Percentiles rank a stretch among this genome's conserved stretches.
phyloP scores from a whole-genome alignment of 2,113 vertebrate species.

The Labeo catla region DNA sequence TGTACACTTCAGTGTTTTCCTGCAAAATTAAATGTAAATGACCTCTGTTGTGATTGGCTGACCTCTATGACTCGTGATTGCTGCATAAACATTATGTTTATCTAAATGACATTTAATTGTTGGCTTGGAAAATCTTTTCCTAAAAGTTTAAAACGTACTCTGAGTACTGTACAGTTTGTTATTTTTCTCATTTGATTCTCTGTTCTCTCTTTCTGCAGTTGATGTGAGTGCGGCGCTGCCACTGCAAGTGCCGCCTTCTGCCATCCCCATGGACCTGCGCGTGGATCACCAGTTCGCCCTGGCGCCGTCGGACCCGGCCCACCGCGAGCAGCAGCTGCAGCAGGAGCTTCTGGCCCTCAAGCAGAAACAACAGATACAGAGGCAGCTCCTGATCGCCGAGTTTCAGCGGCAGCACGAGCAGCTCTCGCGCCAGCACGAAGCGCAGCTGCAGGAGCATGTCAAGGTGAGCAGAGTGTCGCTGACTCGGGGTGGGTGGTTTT shows the following conservation, averaged over 20 bases:
- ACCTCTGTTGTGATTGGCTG: background rate
- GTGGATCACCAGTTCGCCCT: constrained; percentile 90
- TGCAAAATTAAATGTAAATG: background rate
- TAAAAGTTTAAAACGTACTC: background rate
- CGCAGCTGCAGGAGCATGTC: constrained; percentile 93
- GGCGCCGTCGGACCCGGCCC: constrained; percentile 76
- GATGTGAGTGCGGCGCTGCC: constrained; percentile 91
- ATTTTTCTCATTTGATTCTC: background rate
- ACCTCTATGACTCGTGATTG: background rate
- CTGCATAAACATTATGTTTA: background rate
- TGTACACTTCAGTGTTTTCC: background rate
- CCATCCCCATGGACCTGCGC: constrained; percentile 94
- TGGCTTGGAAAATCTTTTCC: background rate
- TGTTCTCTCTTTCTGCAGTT: constrained; percentile 72
- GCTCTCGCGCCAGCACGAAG: constrained; percentile 94
- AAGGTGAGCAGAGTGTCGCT: constrained; percentile 74
- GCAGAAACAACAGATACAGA: constrained; percentile 97
- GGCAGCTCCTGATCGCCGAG: constrained; percentile 94
- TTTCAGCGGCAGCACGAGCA: constrained; percentile 97
- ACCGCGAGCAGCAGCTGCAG: constrained; percentile 93
- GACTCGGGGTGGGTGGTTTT: constrained; percentile 28
- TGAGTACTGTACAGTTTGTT: background rate
- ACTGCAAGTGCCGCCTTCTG: constrained; percentile 84
- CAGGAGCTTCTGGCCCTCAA: constrained; percentile 95
- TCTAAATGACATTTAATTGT: background rate